phyloP scores from a whole-genome alignment of 2,113 vertebrate genomes.

The Fregata magnificens region DNA sequence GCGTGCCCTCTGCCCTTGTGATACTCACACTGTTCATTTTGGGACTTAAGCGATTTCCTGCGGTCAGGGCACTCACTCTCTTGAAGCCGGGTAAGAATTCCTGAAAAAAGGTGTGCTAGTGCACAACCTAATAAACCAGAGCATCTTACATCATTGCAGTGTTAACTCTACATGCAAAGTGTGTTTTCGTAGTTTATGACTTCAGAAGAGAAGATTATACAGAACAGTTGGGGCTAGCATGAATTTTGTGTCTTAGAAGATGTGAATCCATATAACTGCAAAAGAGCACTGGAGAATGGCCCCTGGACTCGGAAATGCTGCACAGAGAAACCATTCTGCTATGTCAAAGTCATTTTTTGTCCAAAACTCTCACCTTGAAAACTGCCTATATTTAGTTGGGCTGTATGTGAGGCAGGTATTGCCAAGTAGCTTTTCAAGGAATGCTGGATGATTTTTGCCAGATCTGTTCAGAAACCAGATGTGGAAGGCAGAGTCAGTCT shows the following conservation, averaged over 20 bases:
- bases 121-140: not conserved
- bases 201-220: not conserved
- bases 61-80: not conserved
- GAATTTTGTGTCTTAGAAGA: not conserved
- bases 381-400: not conserved
- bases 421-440: not conserved
- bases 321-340: not conserved
- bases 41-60: not conserved
- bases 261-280: not conserved
- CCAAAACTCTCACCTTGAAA: not conserved
- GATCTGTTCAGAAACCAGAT: slow-evolving; percentile 6
- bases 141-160: not conserved
- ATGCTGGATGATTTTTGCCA: slow-evolving; percentile 15
- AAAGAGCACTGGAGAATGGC: not conserved
- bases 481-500: not conserved
- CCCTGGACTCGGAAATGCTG: not conserved
- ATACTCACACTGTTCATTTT: not conserved
- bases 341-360: not conserved
- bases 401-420: not conserved
- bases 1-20: not conserved
- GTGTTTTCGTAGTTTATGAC: not conserved
- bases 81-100: not conserved
- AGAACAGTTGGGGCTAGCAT: not conserved
- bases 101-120: not conserved
- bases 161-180: not conserved